Percentiles rank a stretch among this genome's conserved stretches.
Evolutionary conservation across 2,888 invertebrate genomes (phyloP).

Genomic region (Hypercompe scribonia): DNA sequence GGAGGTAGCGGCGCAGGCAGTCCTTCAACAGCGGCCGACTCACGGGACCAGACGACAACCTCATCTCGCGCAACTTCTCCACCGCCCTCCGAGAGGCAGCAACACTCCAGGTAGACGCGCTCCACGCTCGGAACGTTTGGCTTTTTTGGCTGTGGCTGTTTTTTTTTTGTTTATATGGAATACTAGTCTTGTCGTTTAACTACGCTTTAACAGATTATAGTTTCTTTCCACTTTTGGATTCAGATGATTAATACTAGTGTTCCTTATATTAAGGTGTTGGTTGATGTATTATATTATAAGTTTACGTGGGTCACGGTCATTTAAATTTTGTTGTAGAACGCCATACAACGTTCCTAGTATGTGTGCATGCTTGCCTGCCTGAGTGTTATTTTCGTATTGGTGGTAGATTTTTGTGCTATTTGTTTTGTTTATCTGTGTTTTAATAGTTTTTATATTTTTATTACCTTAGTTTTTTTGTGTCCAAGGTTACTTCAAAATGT

Average conservation of each 20-base stretch:
- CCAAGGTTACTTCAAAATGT: constrained; percentile 29
- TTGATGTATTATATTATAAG: constrained; percentile 54
- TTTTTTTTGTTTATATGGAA: constrained; percentile 55
- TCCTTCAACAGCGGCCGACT: constrained; percentile 68
- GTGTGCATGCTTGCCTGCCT: constrained; percentile 83
- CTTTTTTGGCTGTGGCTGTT: constrained; percentile 75
- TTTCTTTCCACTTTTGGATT: not conserved
- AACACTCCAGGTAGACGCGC: constrained; percentile 84
- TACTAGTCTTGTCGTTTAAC: constrained; percentile 55
- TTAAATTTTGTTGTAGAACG: constrained; percentile 57
- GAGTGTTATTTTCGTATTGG: constrained; percentile 69
- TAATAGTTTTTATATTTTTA: constrained; percentile 31
- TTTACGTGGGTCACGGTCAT: constrained; percentile 66
- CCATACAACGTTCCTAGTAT: constrained; percentile 74
- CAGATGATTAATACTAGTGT: constrained; percentile 59
- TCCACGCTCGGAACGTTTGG: constrained; percentile 79
- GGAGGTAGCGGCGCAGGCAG: constrained; percentile 82
- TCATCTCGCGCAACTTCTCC: constrained; percentile 82
- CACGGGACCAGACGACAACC: constrained; percentile 75
- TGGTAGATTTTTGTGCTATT: constrained; percentile 53
- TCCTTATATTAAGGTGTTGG: constrained; percentile 75
- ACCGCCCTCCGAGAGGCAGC: constrained; percentile 80
- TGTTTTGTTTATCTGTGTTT: constrained; percentile 45
- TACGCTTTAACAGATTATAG: constrained; percentile 5
- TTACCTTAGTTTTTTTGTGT: constrained; percentile 32